Percentiles rank a stretch among this genome's conserved stretches.
These are phyloP conservation scores for Limnephilus lunatus DNA, from an alignment of 2,888 invertebrate species.

Conservation along the genomic window DNA sequence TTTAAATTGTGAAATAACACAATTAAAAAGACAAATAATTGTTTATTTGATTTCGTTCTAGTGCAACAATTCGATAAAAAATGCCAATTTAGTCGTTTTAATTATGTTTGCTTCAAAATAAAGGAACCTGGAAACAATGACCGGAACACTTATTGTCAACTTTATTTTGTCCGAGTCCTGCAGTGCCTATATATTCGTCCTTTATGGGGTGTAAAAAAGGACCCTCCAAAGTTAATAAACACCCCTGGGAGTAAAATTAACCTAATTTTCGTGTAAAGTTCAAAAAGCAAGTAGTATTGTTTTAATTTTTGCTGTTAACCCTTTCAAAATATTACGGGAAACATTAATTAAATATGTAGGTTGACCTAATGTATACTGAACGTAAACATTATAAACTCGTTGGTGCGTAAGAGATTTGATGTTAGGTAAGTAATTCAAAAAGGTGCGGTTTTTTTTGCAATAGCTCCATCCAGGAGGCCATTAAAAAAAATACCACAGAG, in stretches of 20 bases:
- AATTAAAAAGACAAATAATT: too few species aligned
- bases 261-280: not conserved
- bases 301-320: not conserved
- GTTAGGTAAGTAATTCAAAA: not conserved
- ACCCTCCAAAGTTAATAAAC: not conserved
- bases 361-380: not conserved
- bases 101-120: too few species aligned
- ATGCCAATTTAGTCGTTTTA: too few species aligned
- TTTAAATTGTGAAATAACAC: too few species aligned
- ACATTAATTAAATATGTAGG: not conserved
- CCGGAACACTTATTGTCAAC: not conserved
- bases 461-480: too few species aligned
- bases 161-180: not conserved
- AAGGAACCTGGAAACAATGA: not conserved
- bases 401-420: not conserved
- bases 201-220: not conserved
- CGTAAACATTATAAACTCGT: not conserved
- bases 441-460: not conserved
- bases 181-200: not conserved
- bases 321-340: not conserved
- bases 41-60: too few species aligned
- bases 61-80: too few species aligned
- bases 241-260: slow-evolving; percentile 12
- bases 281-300: not conserved
- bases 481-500: too few species aligned